phyloP scores from a whole-genome alignment of 2,113 vertebrate genomes.

The Malurus cyaneus region DNA sequence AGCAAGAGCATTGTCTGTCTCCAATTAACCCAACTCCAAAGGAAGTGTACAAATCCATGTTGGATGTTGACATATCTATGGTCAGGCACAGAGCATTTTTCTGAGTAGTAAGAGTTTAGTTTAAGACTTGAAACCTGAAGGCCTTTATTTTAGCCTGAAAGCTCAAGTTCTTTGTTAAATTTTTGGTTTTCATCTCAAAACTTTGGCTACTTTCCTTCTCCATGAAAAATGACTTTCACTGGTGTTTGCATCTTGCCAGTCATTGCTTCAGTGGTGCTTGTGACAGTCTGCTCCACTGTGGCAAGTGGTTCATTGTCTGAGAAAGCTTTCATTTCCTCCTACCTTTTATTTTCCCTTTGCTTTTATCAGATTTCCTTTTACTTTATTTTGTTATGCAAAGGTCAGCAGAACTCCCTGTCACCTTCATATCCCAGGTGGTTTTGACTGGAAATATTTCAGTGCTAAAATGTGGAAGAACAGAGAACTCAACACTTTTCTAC shows the following conservation, averaged over 20 bases:
- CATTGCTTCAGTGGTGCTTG: not conserved
- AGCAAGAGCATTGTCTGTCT: not conserved
- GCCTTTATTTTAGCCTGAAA: not conserved
- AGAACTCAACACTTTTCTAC: not conserved
- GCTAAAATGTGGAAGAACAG: not conserved
- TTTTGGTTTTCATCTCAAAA: not conserved
- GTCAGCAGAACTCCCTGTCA: not conserved
- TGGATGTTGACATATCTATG: not conserved
- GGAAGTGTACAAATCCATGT: fast-evolving
- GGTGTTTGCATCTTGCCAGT: not conserved
- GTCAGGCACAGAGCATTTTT: not conserved
- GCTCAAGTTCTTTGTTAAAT: not conserved
- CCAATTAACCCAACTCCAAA: not conserved
- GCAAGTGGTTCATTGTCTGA: not conserved
- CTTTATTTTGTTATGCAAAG: not conserved
- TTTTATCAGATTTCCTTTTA: not conserved
- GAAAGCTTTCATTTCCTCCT: not conserved
- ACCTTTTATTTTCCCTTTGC: not conserved
- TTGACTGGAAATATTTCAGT: not conserved
- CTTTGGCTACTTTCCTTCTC: not conserved
- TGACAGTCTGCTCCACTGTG: not conserved
- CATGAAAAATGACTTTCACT: not conserved
- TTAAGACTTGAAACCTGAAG: not conserved
- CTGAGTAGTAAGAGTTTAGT: not conserved
- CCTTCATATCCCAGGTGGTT: not conserved